Evolutionary conservation across 35 echinoderm and acorn worm species (phyloP).

Genomic region (Heliocidaris tuberculata): DNA sequence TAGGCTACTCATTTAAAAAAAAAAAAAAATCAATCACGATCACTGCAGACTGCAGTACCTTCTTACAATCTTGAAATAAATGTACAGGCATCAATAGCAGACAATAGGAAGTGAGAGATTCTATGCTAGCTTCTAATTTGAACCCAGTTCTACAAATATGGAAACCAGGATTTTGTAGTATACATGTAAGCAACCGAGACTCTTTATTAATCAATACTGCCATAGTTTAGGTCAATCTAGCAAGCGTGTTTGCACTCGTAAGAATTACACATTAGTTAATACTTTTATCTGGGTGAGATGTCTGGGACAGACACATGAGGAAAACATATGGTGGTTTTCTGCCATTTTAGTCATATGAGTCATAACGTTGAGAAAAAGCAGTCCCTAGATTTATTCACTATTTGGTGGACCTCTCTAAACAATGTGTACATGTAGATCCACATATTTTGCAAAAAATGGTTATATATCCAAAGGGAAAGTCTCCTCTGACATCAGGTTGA

Average conservation of each 20-base stretch:
- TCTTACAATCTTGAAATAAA: not conserved
- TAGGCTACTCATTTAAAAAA: no score
- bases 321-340: not conserved
- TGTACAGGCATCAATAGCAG: not conserved
- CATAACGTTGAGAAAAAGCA: not conserved
- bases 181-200: not conserved
- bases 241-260: not conserved
- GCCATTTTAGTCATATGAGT: conserved; percentile 11
- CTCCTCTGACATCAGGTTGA: no score
- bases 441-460: no score
- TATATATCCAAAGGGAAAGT: no score
- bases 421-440: no score
- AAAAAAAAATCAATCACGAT: not conserved
- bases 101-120: not conserved
- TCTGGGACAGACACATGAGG: not conserved
- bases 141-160: not conserved
- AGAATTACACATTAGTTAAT: not conserved
- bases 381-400: not conserved
- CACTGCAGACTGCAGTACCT: not conserved
- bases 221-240: not conserved
- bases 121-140: not conserved
- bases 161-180: not conserved
- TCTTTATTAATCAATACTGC: not conserved
- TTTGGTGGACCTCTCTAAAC: not conserved
- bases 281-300: not conserved